Base-by-base conservation (phyloP, 1,140 invertebrate species). In the Saxidomus purpurata region DNA sequence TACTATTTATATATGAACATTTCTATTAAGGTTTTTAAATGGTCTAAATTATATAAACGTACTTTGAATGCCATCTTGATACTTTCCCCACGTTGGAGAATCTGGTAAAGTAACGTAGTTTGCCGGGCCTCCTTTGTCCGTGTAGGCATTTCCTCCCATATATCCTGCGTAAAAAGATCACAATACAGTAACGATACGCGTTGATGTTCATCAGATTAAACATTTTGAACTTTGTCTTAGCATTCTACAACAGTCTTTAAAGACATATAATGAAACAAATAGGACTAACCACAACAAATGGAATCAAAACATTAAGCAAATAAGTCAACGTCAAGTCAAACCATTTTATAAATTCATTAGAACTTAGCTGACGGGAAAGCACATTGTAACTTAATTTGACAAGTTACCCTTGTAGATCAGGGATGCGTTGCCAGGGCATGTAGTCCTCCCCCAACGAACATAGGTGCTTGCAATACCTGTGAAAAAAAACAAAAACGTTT, bases 51-150 rank as follows among this genome's bases (percentile, higher is more conserved):
- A n/a, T n/a, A n/a, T n/a, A n/a, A n/a, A n/a, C n/a, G 0, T 71
- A 71, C 67, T 40, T 22, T 71, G 67, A 38, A 71, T 40, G 1
- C 67, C 67, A 34, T 71, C 67, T 71, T 71, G 2, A 71, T 71
- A 71, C 31, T 71, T 71, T 1, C 2, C 67, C 67, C 67, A 71
- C 8, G 36, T 71, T 19, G 67, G 67, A 28, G 38, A 31, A 6
- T 40, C 38, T 22, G 67, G 67, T 71, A 71, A 71, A 40, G 34
- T 38, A 17, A 71, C 22, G 31, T 71, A 71, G 17, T 71, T 71
- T 38, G 67, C 67, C 13, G 59, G 59, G 67, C 38, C 38, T 19
- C 34, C 67, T 15, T 71, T 71, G 25, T 71, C 67, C 17, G 67
- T 71, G 17, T 71, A 71, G 9, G 25, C 17, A 71, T 71, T 71